Evolutionary conservation across 1,140 invertebrate species (phyloP).

Genomic region (Zaprionus camerounensis): DNA sequence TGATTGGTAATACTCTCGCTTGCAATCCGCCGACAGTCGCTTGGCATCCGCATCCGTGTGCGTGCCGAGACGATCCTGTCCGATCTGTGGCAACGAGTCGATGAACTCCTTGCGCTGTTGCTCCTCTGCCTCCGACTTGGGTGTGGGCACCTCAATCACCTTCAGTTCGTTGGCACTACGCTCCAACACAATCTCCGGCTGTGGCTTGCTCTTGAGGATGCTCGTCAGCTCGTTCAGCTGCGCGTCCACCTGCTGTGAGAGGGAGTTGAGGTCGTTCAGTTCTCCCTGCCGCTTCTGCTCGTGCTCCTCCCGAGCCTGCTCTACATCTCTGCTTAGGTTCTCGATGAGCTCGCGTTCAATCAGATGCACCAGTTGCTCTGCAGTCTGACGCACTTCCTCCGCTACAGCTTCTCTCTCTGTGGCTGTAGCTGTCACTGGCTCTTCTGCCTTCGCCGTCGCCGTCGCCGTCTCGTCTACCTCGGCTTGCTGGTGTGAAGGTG

Average conservation of each 20-base stretch:
- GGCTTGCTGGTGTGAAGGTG: slow-evolving; percentile 66
- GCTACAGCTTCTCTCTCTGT: slow-evolving; percentile 38
- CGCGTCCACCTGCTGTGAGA: slow-evolving; percentile 72
- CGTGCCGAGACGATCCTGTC: slow-evolving; percentile 47
- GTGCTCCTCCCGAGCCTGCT: slow-evolving; percentile 49
- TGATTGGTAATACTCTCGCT: slow-evolving; percentile 83
- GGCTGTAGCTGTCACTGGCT: slow-evolving; percentile 38
- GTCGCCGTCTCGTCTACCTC: slow-evolving; percentile 67
- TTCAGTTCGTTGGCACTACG: slow-evolving; percentile 59
- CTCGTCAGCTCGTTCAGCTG: slow-evolving; percentile 79
- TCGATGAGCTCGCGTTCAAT: slow-evolving; percentile 75
- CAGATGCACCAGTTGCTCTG: slow-evolving; percentile 72
- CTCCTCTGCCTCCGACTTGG: slow-evolving; percentile 73
- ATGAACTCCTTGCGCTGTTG: slow-evolving; percentile 75
- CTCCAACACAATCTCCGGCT: slow-evolving; percentile 63
- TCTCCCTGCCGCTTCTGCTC: slow-evolving; percentile 52
- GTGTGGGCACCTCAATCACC: slow-evolving; percentile 71
- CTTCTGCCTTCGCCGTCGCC: slow-evolving; percentile 16
- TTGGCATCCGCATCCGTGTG: slow-evolving; percentile 65
- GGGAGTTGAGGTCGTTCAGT: slow-evolving; percentile 47
- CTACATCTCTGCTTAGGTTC: slow-evolving; percentile 69
- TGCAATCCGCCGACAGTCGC: slow-evolving; percentile 77
- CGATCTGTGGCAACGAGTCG: slow-evolving; percentile 76
- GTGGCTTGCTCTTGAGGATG: slow-evolving; percentile 72
- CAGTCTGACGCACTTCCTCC: slow-evolving; percentile 65